Evolutionary conservation across 2,113 vertebrate species (phyloP).

Genomic region (Syngnathus scovelli): DNA sequence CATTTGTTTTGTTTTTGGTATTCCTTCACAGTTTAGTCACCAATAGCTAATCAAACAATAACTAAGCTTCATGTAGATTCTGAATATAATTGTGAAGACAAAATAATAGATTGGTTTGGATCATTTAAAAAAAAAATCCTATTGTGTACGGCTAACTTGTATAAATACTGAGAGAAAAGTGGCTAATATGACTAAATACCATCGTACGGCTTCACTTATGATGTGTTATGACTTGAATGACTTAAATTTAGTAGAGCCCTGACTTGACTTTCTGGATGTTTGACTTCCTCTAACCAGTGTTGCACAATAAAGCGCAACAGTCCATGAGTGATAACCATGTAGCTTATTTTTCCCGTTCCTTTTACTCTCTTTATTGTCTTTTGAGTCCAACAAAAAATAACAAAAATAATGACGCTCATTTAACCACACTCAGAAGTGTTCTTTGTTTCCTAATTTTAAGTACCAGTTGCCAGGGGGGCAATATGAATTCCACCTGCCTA

Average conservation of each 20-base stretch:
- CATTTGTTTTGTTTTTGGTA: background rate
- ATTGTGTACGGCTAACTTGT: background rate
- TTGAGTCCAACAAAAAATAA: background rate
- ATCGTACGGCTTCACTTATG: background rate
- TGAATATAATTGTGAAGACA: background rate
- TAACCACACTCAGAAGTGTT: background rate
- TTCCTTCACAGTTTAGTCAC: too few relatives aligned
- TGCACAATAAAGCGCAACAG: background rate
- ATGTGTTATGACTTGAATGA: background rate
- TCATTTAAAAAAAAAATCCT: background rate
- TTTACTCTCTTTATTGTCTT: background rate
- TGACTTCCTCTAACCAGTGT: background rate
- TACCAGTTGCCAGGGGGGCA: constrained; percentile 6
- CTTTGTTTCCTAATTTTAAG: constrained; percentile 7
- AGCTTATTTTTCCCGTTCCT: background rate
- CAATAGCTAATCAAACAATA: background rate
- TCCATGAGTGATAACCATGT: background rate
- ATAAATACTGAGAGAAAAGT: background rate
- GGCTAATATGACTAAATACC: background rate
- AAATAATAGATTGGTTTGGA: background rate
- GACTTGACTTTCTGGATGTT: background rate
- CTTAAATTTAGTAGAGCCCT: too few relatives aligned
- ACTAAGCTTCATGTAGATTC: background rate
- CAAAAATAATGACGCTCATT: too few relatives aligned
- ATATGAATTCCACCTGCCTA: background rate